A percentile compares a stretch with the other conserved stretches of the same genome.
These are phyloP conservation scores for Noctua comes DNA, from an alignment of 2,888 invertebrate species.

Conservation along the genomic window DNA sequence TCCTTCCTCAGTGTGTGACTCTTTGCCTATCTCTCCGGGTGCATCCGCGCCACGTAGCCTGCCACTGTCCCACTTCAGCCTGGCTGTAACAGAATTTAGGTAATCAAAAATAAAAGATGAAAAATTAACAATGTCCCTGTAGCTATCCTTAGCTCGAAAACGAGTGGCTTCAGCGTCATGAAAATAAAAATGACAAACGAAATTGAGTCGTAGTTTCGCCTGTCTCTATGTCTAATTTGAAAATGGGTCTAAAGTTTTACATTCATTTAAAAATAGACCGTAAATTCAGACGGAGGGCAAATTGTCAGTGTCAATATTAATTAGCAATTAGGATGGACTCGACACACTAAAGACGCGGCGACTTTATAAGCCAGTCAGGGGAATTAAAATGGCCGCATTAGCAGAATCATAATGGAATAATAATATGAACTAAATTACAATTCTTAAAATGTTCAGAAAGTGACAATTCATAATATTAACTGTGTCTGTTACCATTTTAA, in stretches of 20 bases:
- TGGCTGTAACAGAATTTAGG: not conserved
- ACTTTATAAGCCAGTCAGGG: not conserved
- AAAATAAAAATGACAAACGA: not conserved
- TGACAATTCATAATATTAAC: no score
- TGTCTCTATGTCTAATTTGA: not conserved
- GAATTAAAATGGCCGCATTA: no score
- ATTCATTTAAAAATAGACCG: not conserved
- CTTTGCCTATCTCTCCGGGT: no score
- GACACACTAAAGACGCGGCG: not conserved
- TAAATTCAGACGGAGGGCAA: not conserved
- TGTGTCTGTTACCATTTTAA: no score
- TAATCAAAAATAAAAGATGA: not conserved
- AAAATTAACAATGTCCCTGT: not conserved
- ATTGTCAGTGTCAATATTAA: not conserved
- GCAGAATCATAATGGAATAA: no score
- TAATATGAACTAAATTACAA: no score
- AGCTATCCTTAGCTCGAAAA: not conserved
- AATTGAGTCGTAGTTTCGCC: not conserved
- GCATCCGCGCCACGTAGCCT: no score
- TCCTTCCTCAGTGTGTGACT: no score
- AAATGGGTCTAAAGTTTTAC: not conserved
- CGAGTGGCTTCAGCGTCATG: not conserved
- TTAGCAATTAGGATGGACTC: not conserved
- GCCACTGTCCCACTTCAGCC: no score
- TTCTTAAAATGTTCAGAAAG: no score